These are phyloP conservation scores for Xanthia icteritia DNA, from an alignment of 2,888 invertebrate species.

Conservation along the genomic window DNA sequence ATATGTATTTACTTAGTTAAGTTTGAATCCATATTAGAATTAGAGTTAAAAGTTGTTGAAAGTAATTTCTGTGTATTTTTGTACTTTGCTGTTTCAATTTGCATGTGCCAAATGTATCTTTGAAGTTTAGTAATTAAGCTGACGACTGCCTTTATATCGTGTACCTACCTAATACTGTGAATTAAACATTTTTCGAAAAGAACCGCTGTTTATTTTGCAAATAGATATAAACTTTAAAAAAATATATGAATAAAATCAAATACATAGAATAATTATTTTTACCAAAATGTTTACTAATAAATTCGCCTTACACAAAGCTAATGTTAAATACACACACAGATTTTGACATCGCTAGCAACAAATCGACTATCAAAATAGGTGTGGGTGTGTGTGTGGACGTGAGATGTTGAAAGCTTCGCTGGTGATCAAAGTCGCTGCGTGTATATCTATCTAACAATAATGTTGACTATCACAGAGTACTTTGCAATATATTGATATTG, in stretches of 20 bases:
- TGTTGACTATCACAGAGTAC: not conserved
- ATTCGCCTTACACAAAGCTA: not conserved
- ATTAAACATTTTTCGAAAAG: constrained; percentile 57
- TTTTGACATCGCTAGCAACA: too few species aligned
- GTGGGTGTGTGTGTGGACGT: too few species aligned
- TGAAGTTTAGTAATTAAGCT: constrained; percentile 49
- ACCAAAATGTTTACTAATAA: not conserved
- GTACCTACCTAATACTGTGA: constrained; percentile 61
- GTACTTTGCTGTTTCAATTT: constrained; percentile 62
- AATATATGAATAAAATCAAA: not conserved
- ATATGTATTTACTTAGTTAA: constrained; percentile 46
- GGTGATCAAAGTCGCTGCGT: not conserved
- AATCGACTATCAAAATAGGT: too few species aligned
- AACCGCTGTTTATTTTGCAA: constrained; percentile 5
- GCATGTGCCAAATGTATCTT: constrained; percentile 70
- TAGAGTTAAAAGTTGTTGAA: constrained; percentile 54
- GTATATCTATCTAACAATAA: too few species aligned
- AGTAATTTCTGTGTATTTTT: constrained; percentile 68
- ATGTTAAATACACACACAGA: not conserved
- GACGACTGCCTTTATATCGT: constrained; percentile 67
- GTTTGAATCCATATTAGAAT: constrained; percentile 49
- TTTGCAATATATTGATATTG: not conserved
- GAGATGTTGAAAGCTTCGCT: too few species aligned
- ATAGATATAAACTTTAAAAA: not conserved
- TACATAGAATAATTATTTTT: not conserved